Evolutionary conservation across 2,113 vertebrate species (phyloP), one percentile per base, ranked within the genome.

Genomic region (Eira barbara): DNA sequence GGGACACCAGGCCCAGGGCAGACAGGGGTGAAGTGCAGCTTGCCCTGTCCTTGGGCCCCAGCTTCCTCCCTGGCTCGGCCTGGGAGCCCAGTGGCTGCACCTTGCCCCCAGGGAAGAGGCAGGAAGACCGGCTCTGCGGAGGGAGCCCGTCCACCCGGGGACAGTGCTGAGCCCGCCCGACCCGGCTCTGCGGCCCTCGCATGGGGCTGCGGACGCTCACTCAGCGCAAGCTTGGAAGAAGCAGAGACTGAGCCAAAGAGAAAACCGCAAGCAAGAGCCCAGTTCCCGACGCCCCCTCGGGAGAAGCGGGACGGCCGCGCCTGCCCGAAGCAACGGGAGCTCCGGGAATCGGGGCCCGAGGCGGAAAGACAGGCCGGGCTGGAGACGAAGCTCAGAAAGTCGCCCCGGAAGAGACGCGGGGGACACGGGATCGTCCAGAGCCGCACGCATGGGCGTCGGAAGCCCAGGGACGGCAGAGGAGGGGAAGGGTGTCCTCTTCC

Each of bases 301-400:
- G 42, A 76, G 42, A 29, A 45, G 42, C 6, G 52, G 34, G n/a
- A 21, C 3, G 5, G 55, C 88, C 36, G 31, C 10, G 42, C 8
- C 25, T 6, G 42, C 20, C 71, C 10, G 13, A 29, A 23, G 81
- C 25, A 0, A 13, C 61, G 8, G 7, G 1, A 31, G 2, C 17
- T 20, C 61, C 5, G 0, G 52, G 4, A 21, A 15, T 3, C 6
- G 15, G 27, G 76, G 11, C 23, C 0, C 0, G 9, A 6, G 2
- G 59, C 8, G 5, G 31, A 7, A 7, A 23, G 78, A 27, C 15
- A 3, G 36, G 25, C 12, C 42, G 4, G 73, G 2, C 39, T 13
- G 71, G 12, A 25, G 6, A 1, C 6, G 4, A 42, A 21, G 79
- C 29, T 1, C 1, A 65, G 31, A 52, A 12, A 9, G 21, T 3